Evolutionary conservation across 2,888 invertebrate species (phyloP).

Genomic region (Nephrotoma appendiculata): DNA sequence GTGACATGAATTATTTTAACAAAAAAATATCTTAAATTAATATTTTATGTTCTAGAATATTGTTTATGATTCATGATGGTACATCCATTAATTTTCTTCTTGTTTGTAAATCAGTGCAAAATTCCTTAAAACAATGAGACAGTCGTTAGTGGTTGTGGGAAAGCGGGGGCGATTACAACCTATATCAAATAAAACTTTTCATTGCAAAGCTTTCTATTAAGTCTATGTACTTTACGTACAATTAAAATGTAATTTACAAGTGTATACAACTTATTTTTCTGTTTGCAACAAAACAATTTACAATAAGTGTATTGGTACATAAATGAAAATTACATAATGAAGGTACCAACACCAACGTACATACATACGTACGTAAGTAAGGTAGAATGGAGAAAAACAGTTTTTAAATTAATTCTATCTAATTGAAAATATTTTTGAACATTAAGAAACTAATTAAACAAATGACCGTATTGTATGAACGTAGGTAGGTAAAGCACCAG

Average conservation of each 20-base stretch:
- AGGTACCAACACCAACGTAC: not conserved
- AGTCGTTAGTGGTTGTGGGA: not conserved
- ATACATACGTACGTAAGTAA: not conserved
- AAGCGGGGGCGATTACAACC: not conserved
- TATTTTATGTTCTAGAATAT: not conserved
- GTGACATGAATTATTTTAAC: not conserved
- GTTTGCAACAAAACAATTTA: not conserved
- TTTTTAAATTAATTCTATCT: not conserved
- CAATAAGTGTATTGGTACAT: too few relatives aligned
- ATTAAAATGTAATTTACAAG: not conserved
- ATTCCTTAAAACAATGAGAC: too few relatives aligned
- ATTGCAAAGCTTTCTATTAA: not conserved
- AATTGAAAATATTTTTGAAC: not conserved
- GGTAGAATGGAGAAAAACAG: not conserved
- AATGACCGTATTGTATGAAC: not conserved
- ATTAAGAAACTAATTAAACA: not conserved
- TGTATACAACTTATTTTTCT: not conserved
- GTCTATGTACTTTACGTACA: not conserved
- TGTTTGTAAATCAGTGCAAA: too few relatives aligned
- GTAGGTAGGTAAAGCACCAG: not conserved
- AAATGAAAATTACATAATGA: not conserved
- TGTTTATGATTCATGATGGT: too few relatives aligned
- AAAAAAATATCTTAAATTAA: not conserved
- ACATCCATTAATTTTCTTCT: too few relatives aligned
- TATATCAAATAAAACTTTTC: not conserved